Evolutionary conservation across 2,113 vertebrate genomes (phyloP), one percentile per base, ranked within the genome.

Genomic region (Vulpes ferrilata): DNA sequence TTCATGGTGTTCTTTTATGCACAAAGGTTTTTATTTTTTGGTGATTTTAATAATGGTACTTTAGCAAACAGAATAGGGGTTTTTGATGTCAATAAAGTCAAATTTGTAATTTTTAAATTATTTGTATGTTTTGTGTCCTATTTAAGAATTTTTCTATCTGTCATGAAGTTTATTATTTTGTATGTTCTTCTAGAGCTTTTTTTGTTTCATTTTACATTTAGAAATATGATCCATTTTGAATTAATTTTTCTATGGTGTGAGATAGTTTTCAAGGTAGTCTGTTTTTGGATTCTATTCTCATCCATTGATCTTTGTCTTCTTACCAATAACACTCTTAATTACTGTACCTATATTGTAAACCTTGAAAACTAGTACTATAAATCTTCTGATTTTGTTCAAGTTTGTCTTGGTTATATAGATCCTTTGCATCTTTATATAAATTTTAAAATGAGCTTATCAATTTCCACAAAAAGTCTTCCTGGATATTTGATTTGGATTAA

Each of bases 251-350:
- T 71, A 13, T 53, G 10, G 10, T 38, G 27, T 88, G 43, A 73
- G 23, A 30, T 71, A 80, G 38, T 86, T 35, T 35, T 92, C 64
- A 88, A 55, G 55, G n/a, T 62, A 88, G 27, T 73, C 74, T 95
- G 81, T 91, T 95, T 92, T 43, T 95, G 48, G 51, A 59, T 43
- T 82, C 55, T 74, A 7, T 79, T 76, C 16, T 51, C 53, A 81
- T 81, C 73, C 32, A 62, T 43, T 81, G 27, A 55, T 88, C 27
- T 79, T 53, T 79, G 35, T 92, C n/a, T 86, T 96, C 93, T 43
- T 86, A 27, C 35, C 38, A 76, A 25, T 65, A 78, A 12, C 17
- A 76, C 7, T 48, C 59, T 94, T 69, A 91, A 94, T 81, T 95
- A 74, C 9, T 74, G 30, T 35, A 51, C 30, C 19, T 73, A 79